phyloP scores from a whole-genome alignment of 2,797 vertebrate species.

The Catamblyrhynchus diadema region DNA sequence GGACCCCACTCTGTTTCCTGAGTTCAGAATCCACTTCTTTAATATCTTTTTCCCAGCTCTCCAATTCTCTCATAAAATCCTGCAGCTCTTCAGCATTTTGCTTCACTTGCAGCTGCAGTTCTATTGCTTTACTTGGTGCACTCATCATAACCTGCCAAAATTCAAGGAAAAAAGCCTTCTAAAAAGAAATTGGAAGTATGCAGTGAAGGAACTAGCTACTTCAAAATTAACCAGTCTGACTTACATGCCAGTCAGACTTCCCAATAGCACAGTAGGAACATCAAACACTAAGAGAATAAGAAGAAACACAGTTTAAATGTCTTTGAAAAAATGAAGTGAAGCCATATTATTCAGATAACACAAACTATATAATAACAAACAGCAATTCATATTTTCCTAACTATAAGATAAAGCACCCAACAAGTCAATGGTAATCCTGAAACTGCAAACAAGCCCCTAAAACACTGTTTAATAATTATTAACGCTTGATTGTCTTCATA shows the following conservation, averaged over 20 bases:
- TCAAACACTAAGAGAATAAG: neutral
- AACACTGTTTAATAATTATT: neutral
- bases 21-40: constrained; percentile 88
- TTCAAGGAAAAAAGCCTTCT: neutral
- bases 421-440: neutral
- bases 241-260: neutral
- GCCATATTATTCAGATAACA: neutral
- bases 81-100: constrained; percentile 94
- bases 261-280: rapidly evolving
- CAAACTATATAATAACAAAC: neutral
- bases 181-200: neutral
- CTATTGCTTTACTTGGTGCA: constrained; percentile 82
- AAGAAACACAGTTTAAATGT: neutral
- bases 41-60: constrained; percentile 91
- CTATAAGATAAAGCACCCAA: neutral
- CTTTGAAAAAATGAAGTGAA: neutral
- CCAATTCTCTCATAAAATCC: constrained; percentile 89
- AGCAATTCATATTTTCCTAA: neutral
- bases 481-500: neutral
- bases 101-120: constrained; percentile 90
- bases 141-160: constrained; percentile 76
- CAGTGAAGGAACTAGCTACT: neutral
- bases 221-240: neutral
- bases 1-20: constrained; percentile 68
- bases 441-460: neutral